Base-by-base conservation (phyloP, 2,888 invertebrate genomes). In the Pogonocherus hispidulus region DNA sequence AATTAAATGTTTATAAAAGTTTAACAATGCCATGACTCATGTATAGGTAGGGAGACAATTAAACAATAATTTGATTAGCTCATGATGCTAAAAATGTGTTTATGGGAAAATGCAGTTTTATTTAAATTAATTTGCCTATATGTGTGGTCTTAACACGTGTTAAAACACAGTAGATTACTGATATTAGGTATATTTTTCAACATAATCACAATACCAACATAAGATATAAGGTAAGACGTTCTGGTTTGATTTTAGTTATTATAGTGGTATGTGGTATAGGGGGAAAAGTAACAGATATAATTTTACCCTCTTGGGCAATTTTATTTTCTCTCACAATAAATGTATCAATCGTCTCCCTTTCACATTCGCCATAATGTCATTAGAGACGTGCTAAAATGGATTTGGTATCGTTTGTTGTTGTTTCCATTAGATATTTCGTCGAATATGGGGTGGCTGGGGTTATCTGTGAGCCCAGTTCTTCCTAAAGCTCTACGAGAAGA, bases 271-370 rank as follows among this genome's bases (percentile, higher is more conserved):
- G n/a, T n/a, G n/a, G 8, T 19, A 8, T 9, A 52, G 27, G 19
- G 52, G 52, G 52, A 19, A 52, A 51, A 14, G 51, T 51, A 51
- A 52, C 52, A 52, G 14, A 52, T 18, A 32, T 8, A 32, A 6
- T 16, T 27, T 19, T 27, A 27, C 59, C 35, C 59, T 47, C n/a
- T 57, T 11, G 16, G 32, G 16, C 59, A 59, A 49, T 59, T 57
- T 59, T 47, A 59, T 59, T 59, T 59, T 49, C 59, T 57, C 27
- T 44, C 32, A 59, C 18, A 46, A 47, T 47, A 59, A 47, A 59
- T 32, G 19, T 49, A 59, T 59, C 47, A 32, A 59, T 27, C 59
- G 22, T 47, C 46, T 47, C 47, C 47, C 47, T 18, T 46, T 22
- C n/a, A 22, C 47, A 16, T 0, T 4, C 14, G 19, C 47, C 32